These are phyloP conservation scores for Chesias legatella DNA, from an alignment of 2,888 invertebrate genomes.

Conservation along the genomic window DNA sequence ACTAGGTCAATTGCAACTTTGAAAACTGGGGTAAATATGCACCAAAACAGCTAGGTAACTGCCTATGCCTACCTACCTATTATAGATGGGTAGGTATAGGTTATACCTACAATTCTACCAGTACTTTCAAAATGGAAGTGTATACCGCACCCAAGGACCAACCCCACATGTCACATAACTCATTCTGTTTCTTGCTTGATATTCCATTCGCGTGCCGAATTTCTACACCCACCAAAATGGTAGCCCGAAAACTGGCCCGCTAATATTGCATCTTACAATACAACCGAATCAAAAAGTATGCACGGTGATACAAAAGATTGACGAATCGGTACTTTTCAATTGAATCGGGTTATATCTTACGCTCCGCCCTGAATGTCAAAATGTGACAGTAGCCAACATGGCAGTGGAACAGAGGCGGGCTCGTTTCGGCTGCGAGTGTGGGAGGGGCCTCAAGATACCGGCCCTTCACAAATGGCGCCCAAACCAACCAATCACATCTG, in stretches of 20 bases:
- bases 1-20: neutral
- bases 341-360: conserved; percentile 39
- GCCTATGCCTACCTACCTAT: no score
- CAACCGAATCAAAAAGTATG: conserved; percentile 22
- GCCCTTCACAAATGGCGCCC: conserved; percentile 77
- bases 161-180: conserved; percentile 2
- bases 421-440: conserved; percentile 45
- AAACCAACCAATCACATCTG: conserved; percentile 63
- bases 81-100: no score
- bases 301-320: neutral
- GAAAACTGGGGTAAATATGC: neutral
- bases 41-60: no score
- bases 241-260: conserved; percentile 9
- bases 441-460: conserved; percentile 58
- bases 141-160: no score
- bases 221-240: conserved; percentile 22
- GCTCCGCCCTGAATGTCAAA: conserved; percentile 49
- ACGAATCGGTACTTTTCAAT: conserved; percentile 26
- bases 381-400: conserved; percentile 57
- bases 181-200: conserved; percentile 4
- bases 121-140: conserved; percentile 2
- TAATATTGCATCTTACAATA: conserved; percentile 7
- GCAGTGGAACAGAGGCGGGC: conserved; percentile 53
- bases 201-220: conserved; percentile 14
- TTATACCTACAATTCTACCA: no score